These are phyloP conservation scores for Taenaris catops DNA, from an alignment of 2,888 invertebrate genomes.

Conservation along the genomic window DNA sequence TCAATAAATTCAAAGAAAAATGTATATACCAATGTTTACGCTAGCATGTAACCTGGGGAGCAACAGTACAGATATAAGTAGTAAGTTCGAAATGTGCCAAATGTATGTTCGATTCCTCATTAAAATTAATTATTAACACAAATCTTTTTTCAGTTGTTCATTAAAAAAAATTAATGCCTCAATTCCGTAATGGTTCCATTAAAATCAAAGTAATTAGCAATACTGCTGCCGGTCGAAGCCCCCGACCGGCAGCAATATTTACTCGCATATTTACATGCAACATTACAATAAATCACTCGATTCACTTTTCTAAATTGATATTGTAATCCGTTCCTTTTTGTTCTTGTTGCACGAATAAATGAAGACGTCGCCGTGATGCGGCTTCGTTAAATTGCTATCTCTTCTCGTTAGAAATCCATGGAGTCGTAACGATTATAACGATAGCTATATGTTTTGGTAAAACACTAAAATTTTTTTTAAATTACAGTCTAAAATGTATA, in stretches of 20 bases:
- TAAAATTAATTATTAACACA: too few species aligned
- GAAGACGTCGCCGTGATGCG: constrained; percentile 69
- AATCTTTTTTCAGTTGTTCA: too few species aligned
- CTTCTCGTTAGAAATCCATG: constrained; percentile 26
- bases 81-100: too few species aligned
- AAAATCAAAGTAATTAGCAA: constrained; percentile 26
- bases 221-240: constrained; percentile 12
- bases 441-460: too few species aligned
- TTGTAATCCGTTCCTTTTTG: constrained; percentile 71
- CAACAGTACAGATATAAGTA: too few species aligned
- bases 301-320: constrained; percentile 80
- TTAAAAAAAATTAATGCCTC: too few species aligned
- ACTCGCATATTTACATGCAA: constrained; percentile 60
- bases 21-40: too few species aligned
- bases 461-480: too few species aligned
- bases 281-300: constrained; percentile 69
- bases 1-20: too few species aligned
- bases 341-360: constrained; percentile 72
- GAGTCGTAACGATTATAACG: constrained; percentile 33
- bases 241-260: constrained; percentile 44
- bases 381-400: constrained; percentile 79
- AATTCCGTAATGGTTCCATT: not conserved
- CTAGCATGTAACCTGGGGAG: too few species aligned
- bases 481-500: too few species aligned
- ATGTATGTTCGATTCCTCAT: too few species aligned